Evolutionary conservation across 2,797 vertebrate species (phyloP).

Genomic region (Iguana delicatissima): DNA sequence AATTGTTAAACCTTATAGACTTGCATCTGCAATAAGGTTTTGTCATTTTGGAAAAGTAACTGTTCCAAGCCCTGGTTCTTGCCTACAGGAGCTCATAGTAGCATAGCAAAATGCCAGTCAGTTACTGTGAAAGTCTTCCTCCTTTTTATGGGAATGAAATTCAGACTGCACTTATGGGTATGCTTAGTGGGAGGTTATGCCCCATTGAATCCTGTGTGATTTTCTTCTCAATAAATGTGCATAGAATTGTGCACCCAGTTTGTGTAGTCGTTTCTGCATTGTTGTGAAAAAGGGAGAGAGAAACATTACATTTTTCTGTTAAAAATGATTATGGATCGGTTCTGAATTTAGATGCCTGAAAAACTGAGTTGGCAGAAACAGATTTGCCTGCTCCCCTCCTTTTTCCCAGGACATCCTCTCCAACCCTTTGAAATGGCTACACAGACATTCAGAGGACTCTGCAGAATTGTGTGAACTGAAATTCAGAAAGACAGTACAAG

Average conservation of each 20-base stretch:
- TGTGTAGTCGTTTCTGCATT: neutral
- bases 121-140: neutral
- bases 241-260: neutral
- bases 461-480: neutral
- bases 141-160: neutral
- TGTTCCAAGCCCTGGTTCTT: conserved; percentile 3
- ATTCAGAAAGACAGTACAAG: too few species aligned
- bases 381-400: neutral
- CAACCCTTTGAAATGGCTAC: neutral
- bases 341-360: neutral
- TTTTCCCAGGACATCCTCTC: neutral
- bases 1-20: neutral
- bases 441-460: neutral
- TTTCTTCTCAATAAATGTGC: neutral
- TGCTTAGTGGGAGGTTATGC: neutral
- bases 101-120: neutral
- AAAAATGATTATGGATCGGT: neutral
- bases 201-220: neutral
- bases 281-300: neutral
- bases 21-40: neutral
- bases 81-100: neutral
- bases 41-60: neutral
- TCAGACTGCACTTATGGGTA: neutral
- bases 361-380: neutral
- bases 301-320: neutral